Evolutionary conservation across 2,888 invertebrate genomes (phyloP), one percentile per base, ranked within the genome.

Genomic region (Dolichopus griseipennis): DNA sequence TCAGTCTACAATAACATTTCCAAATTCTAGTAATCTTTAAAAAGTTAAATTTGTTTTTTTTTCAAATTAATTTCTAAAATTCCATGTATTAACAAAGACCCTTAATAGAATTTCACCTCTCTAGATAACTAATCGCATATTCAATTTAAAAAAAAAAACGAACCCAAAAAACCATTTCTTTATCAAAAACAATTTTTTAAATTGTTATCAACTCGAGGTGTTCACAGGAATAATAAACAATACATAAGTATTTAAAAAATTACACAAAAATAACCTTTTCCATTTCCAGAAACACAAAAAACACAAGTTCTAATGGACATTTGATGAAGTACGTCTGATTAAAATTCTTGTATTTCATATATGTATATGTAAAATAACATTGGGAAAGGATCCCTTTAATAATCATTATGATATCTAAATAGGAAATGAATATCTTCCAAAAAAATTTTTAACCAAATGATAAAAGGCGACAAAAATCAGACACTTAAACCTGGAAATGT

Each of bases 351-450:
- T n/a, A n/a, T n/a, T n/a, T n/a, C n/a, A n/a, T n/a, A n/a, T n/a
- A n/a, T n/a, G n/a, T n/a, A n/a, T n/a, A n/a, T 27, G 27, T 4
- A 27, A 18, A 52, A 52, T 18, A 52, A n/a, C 2, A 52, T n/a
- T 43, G 18, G 6, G 15, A 52, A 52, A n/a, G 52, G 52, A 52
- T 52, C 8, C 37, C 37, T 37, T 34, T 37, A 18, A 12, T n/a
- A 52, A 52, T 52, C n/a, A n/a, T 18, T 18, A 18, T 52, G 15
- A 52, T 52, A 18, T 52, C n/a, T 52, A 18, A 52, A 52, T 52
- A 52, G 52, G 52, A 52, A 52, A 52, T 52, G n/a, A 52, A 52
- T 52, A 52, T 52, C n/a, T 52, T 18, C n/a, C n/a, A n/a, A n/a
- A n/a, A 52, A 27, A 27, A 27, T 27, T 27, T n/a, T 27, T 5